Conservation (phyloP, 2,888 invertebrate genomes). For the Lycaena phlaeas region DNA sequence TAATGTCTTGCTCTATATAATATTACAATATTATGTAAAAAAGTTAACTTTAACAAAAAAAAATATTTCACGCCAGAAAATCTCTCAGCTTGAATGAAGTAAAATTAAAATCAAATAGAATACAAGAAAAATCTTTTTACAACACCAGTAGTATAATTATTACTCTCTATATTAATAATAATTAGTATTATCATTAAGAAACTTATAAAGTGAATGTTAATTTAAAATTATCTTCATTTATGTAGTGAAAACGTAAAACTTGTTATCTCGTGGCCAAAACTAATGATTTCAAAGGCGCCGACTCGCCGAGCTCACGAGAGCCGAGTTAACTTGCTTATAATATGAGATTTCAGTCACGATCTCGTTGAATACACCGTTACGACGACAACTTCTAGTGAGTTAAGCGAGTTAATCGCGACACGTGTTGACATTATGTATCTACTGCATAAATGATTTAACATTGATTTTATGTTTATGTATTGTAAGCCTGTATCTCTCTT, state of each 20-base stretch:
- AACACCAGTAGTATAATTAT: no score
- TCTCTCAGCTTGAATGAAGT: no score
- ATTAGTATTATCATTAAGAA: no score
- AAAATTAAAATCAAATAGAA: no score
- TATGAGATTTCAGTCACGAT: constrained; percentile 54
- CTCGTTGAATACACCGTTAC: constrained; percentile 34
- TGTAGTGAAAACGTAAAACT: constrained; percentile 4
- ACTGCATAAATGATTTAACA: constrained; percentile 21
- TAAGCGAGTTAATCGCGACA: constrained; percentile 47
- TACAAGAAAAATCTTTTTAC: no score
- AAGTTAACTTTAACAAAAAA: no score
- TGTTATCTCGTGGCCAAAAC: constrained; percentile 2
- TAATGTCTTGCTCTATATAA: no score
- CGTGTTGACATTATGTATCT: constrained; percentile 39
- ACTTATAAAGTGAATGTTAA: not conserved
- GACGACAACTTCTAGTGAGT: constrained; percentile 34
- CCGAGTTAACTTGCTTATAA: constrained; percentile 39
- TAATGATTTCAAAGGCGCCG: constrained; percentile 5
- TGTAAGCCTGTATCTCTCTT: no score
- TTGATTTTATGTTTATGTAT: constrained; percentile 16
- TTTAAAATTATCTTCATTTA: not conserved
- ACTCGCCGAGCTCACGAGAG: constrained; percentile 14
- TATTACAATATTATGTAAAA: no score
- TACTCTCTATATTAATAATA: no score
- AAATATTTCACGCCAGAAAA: no score